Evolutionary conservation across 2,888 invertebrate species (phyloP), one percentile per base, ranked within the genome.

Genomic region (Lacanobia wlatinum): DNA sequence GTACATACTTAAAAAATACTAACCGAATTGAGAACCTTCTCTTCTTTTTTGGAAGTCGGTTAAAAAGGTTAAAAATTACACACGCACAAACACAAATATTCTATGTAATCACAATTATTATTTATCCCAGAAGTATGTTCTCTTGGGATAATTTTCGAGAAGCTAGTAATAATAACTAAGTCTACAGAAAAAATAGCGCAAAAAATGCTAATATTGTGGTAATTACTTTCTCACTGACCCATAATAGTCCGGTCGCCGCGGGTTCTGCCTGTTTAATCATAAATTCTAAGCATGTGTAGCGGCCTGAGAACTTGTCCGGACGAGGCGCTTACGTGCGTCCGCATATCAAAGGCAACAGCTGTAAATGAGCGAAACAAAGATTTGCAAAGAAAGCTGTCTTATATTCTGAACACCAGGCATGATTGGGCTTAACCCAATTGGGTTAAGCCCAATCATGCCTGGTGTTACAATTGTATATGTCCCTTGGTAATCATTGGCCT

Each of bases 281-380:
- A 78, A 38, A 80, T 83, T 80, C 67, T 74, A 62, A 70, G 55
- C 74, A 61, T 66, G 74, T 79, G 64, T 61, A 58, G 34, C 58
- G 23, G 65, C 64, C 58, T 64, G 48, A 79, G 58, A 79, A 70
- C 72, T 72, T 61, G 59, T 72, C 63, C 59, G 55, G 52, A 67
- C 63, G 64, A 55, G 23, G 38, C 63, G 52, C 40, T 58, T 52
- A 82, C 66, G 48, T 59, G 55, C 61, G 61, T 58, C 46, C 61
- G 43, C 48, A 62, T 50, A 63, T 76, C 56, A 69, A 58, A 58
- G 40, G 34, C 48, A 70, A 76, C 77, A 63, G 73, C 50, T 78
- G 43, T 78, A 40, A 46, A 50, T 46, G 14, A 6, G 18, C 9
- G 5, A 38, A 52, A 79, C 40, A 64, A 50, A 58, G 23, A 64